Conservation (phyloP, 2,797 vertebrate species). For the Tenualosa ilisha region DNA sequence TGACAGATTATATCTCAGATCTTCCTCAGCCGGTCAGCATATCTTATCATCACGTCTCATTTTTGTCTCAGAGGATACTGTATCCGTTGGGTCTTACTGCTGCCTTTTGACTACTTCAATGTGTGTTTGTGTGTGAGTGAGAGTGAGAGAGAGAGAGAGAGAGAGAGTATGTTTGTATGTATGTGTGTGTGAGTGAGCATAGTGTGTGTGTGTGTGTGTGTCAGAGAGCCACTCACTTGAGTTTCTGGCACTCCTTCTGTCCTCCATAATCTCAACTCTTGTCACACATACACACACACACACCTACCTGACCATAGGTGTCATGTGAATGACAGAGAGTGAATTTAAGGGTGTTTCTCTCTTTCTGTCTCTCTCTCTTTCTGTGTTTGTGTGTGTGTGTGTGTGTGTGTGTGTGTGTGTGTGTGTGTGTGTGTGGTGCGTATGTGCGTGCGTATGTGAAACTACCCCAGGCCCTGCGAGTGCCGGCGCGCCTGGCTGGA, state of each 20-base stretch:
- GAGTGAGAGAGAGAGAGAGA: not conserved
- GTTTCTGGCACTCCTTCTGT: not conserved
- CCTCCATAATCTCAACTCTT: not conserved
- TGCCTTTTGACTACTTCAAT: too few relatives aligned
- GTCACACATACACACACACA: not conserved
- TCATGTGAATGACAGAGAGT: not conserved
- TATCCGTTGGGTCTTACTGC: too few relatives aligned
- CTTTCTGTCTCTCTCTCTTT: not conserved
- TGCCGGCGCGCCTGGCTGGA: constrained; percentile 66
- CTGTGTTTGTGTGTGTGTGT: not conserved
- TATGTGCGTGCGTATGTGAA: not conserved
- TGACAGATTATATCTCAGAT: too few relatives aligned
- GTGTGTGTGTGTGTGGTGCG: not conserved
- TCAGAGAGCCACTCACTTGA: not conserved
- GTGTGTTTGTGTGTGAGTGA: too few relatives aligned
- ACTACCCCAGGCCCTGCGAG: constrained; percentile 6
- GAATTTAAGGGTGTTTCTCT: not conserved
- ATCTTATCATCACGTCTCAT: too few relatives aligned
- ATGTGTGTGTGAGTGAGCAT: too few relatives aligned
- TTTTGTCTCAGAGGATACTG: too few relatives aligned
- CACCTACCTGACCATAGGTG: not conserved
- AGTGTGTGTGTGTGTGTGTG: too few relatives aligned
- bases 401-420: not conserved
- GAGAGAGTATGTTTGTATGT: too few relatives aligned
- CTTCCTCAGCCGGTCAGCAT: too few relatives aligned